A percentile compares a stretch with the other conserved stretches of the same genome.
These are phyloP conservation scores for Ptilonorhynchus violaceus DNA, from an alignment of 2,113 vertebrate genomes.

Conservation along the genomic window DNA sequence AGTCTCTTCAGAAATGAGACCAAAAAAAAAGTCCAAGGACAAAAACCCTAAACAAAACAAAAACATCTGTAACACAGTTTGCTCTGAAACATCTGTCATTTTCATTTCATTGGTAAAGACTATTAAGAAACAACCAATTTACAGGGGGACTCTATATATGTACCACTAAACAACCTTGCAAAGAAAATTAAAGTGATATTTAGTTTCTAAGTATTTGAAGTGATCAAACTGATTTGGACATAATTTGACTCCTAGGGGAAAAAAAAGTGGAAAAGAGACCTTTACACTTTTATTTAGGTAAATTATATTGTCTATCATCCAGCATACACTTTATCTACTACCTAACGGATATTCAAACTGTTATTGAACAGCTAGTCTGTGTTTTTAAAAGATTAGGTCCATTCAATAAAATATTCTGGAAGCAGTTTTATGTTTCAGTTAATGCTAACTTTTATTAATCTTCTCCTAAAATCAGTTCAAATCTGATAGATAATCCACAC, in stretches of 20 bases:
- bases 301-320: background rate
- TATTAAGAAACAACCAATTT: background rate
- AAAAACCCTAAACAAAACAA: background rate
- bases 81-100: background rate
- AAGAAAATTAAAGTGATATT: background rate
- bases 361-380: background rate
- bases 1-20: background rate
- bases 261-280: background rate
- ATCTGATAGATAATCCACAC: background rate
- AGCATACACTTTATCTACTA: background rate
- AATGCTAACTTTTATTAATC: background rate
- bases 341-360: background rate
- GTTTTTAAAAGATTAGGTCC: background rate
- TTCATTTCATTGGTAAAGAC: background rate
- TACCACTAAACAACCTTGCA: background rate
- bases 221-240: background rate
- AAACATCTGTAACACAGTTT: background rate
- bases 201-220: background rate
- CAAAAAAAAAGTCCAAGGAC: background rate
- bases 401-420: background rate
- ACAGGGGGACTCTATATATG: background rate
- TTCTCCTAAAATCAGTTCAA: background rate
- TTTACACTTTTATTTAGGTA: background rate
- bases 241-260: background rate
- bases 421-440: background rate